phyloP scores from a whole-genome alignment of 1,140 invertebrate species.

The Pogonus chalceus region DNA sequence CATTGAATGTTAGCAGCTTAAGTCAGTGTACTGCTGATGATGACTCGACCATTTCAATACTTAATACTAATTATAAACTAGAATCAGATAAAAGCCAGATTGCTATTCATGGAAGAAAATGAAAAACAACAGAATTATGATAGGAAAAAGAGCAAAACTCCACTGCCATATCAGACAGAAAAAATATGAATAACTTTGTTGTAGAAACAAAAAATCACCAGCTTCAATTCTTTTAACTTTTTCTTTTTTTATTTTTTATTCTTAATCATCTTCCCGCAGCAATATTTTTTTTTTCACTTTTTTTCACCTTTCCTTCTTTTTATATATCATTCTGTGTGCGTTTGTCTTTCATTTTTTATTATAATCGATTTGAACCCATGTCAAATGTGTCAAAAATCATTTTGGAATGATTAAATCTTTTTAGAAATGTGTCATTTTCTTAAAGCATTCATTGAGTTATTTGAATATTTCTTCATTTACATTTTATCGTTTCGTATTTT shows the following conservation, averaged over 20 bases:
- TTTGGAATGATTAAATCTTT: too few relatives aligned
- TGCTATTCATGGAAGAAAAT: slow-evolving; percentile 3
- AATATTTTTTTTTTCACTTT: too few relatives aligned
- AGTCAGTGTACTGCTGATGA: neutral
- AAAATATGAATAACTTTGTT: neutral
- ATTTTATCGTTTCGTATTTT: too few relatives aligned
- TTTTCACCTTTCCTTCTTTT: too few relatives aligned
- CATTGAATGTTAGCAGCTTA: neutral
- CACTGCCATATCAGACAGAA: neutral
- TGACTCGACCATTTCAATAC: slow-evolving; percentile 3
- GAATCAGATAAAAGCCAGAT: slow-evolving; percentile 4
- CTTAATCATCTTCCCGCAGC: too few relatives aligned
- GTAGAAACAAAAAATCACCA: neutral
- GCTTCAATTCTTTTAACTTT: too few relatives aligned
- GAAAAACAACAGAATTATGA: neutral
- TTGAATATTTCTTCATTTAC: too few relatives aligned
- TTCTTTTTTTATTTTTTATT: too few relatives aligned
- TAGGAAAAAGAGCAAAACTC: neutral
- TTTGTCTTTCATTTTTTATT: neutral
- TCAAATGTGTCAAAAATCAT: neutral
- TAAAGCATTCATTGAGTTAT: too few relatives aligned
- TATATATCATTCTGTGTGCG: neutral
- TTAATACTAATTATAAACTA: slow-evolving; percentile 4
- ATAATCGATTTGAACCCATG: neutral
- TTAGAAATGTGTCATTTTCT: too few relatives aligned